phyloP scores from a whole-genome alignment of 1,140 invertebrate genomes.

The Pseudomyrmex dendroicus region DNA sequence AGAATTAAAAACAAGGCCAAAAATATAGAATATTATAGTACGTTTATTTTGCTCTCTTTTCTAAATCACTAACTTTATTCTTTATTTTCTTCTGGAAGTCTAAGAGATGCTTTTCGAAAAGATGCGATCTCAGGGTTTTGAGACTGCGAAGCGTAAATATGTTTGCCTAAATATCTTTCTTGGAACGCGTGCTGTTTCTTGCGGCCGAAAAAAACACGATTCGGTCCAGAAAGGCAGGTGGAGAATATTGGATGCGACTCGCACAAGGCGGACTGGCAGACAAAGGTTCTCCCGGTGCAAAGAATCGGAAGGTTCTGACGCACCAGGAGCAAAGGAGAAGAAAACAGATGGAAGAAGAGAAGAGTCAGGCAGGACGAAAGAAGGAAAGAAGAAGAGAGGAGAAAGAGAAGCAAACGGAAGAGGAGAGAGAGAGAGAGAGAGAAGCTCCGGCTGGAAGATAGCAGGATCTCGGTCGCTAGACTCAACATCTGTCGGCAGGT shows the following conservation, averaged over 20 bases:
- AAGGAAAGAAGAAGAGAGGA: background rate
- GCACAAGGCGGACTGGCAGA: slow-evolving; percentile 52
- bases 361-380: background rate
- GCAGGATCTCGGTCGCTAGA: slow-evolving; percentile 70
- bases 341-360: slow-evolving; percentile 13
- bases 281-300: slow-evolving; percentile 61
- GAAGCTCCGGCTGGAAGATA: slow-evolving; percentile 52
- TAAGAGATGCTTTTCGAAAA: background rate
- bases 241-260: slow-evolving; percentile 64
- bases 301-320: slow-evolving; percentile 57
- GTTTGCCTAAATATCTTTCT: background rate
- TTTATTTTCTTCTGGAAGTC: background rate
- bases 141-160: background rate
- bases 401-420: background rate
- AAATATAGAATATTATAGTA: too few relatives aligned
- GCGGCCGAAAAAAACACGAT: slow-evolving; percentile 58
- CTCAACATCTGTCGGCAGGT: slow-evolving; percentile 81
- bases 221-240: slow-evolving; percentile 68
- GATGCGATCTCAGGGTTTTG: background rate
- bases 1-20: background rate
- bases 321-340: background rate
- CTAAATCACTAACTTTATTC: background rate
- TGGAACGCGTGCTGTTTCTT: slow-evolving; percentile 6
- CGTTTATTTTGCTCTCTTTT: too few relatives aligned
- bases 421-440: background rate